These are phyloP conservation scores for Pyrrhopygopsis socrates DNA, from an alignment of 2,888 invertebrate species.

Conservation along the genomic window DNA sequence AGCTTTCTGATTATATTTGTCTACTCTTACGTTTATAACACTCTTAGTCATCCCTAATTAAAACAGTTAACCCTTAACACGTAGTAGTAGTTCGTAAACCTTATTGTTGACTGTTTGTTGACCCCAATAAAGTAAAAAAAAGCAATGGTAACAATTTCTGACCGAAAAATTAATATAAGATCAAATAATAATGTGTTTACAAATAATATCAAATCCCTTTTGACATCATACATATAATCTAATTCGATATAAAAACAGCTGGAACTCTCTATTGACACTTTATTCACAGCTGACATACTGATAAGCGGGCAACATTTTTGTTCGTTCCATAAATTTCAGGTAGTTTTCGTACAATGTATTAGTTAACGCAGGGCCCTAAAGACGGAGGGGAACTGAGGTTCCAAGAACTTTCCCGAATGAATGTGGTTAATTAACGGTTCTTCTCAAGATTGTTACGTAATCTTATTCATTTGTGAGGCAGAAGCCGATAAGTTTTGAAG, in stretches of 20 bases:
- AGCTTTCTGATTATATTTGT: too few species aligned
- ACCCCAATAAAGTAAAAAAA: too few species aligned
- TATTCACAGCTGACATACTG: conserved; percentile 4
- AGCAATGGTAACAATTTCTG: too few species aligned
- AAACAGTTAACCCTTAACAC: too few species aligned
- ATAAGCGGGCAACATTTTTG: conserved; percentile 36
- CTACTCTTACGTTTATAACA: too few species aligned
- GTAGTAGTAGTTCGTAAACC: too few species aligned
- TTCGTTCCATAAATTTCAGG: conserved; percentile 53
- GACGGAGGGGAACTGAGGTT: conserved; percentile 89
- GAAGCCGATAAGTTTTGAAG: conserved; percentile 32
- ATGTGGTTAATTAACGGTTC: conserved; percentile 92
- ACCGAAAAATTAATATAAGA: background rate
- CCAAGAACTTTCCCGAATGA: conserved; percentile 91
- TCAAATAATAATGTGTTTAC: background rate
- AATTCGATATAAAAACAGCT: conserved; percentile 9
- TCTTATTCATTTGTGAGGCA: conserved; percentile 79
- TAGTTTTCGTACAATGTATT: conserved; percentile 57
- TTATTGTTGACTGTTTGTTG: too few species aligned
- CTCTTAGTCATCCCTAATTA: too few species aligned
- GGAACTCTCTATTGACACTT: conserved; percentile 33
- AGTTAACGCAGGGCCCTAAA: conserved; percentile 87
- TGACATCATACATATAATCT: background rate
- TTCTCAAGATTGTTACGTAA: conserved; percentile 90
- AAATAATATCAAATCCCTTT: background rate